Conservation (phyloP, 92 coral and sea anemone genomes). For the Zoanthus gigantus region DNA sequence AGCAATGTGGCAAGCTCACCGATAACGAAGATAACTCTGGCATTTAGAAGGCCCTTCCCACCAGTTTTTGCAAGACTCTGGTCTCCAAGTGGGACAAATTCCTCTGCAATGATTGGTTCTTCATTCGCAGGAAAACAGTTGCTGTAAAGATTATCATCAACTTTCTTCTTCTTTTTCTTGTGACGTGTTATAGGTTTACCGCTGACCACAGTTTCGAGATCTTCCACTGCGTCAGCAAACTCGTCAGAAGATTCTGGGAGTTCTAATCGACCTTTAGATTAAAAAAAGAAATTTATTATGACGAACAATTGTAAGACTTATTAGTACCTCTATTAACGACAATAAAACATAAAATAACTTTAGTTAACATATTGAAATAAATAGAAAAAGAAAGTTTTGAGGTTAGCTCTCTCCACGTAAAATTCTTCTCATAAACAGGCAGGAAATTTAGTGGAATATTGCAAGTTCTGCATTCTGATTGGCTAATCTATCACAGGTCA, state of each 20-base stretch:
- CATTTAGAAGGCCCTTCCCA: conserved; percentile 88
- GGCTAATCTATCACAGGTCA: no score
- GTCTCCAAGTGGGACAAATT: conserved; percentile 83
- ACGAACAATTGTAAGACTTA: no score
- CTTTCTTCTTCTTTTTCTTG: conserved; percentile 74
- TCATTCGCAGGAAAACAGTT: conserved; percentile 74
- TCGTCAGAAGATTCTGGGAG: conserved; percentile 69
- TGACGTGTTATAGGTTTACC: conserved; percentile 76
- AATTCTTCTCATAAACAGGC: no score
- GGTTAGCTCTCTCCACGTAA: no score
- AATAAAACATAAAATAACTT: no score
- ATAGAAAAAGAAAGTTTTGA: no score
- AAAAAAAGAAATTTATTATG: no score
- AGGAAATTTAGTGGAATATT: no score
- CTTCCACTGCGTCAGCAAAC: conserved; percentile 83
- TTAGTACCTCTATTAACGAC: no score
- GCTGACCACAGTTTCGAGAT: conserved; percentile 78
- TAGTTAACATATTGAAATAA: no score
- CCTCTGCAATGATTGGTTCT: conserved; percentile 76
- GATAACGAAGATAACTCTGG: conserved; percentile 91
- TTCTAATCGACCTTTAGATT: no score
- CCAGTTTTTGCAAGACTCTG: conserved; percentile 74
- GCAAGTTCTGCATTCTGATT: no score
- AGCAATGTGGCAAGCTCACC: conserved; percentile 60
- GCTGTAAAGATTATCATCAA: conserved; percentile 52